Conservation (phyloP, 1,140 invertebrate species). For the Zophobas atratus region DNA sequence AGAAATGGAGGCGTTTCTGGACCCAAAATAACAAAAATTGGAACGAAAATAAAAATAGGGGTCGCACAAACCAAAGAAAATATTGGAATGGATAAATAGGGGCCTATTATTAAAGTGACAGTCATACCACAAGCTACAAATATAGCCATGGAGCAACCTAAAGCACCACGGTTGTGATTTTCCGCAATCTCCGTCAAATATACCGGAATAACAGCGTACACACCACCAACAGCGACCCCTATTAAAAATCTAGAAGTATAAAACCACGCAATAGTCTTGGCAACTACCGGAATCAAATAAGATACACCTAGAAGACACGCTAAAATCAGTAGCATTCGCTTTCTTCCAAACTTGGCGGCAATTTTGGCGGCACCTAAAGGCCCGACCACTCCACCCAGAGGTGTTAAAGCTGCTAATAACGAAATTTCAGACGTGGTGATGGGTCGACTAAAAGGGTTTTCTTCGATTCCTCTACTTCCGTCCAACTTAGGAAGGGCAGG, state of each 20-base stretch:
- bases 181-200: constrained; percentile 71
- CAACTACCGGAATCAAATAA: constrained; percentile 67
- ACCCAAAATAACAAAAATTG: constrained; percentile 68
- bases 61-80: constrained; percentile 70
- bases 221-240: constrained; percentile 68
- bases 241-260: constrained; percentile 67
- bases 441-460: constrained; percentile 62
- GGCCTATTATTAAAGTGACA: constrained; percentile 73
- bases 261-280: constrained; percentile 63
- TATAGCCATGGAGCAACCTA: constrained; percentile 78
- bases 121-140: constrained; percentile 54
- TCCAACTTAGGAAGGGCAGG: constrained; percentile 46
- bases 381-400: constrained; percentile 78
- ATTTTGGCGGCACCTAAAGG: constrained; percentile 62
- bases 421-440: constrained; percentile 74
- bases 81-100: constrained; percentile 71
- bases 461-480: constrained; percentile 31
- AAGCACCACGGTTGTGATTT: constrained; percentile 57
- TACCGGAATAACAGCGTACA: constrained; percentile 69
- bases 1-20: constrained; percentile 83
- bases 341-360: constrained; percentile 68
- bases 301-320: constrained; percentile 66
- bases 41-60: constrained; percentile 69
- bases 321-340: constrained; percentile 66
- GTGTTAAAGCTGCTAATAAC: constrained; percentile 86